Percentiles rank a stretch among this genome's conserved stretches.
Evolutionary conservation across 1,140 invertebrate genomes (phyloP).

Genomic region (Mamestra configurata): DNA sequence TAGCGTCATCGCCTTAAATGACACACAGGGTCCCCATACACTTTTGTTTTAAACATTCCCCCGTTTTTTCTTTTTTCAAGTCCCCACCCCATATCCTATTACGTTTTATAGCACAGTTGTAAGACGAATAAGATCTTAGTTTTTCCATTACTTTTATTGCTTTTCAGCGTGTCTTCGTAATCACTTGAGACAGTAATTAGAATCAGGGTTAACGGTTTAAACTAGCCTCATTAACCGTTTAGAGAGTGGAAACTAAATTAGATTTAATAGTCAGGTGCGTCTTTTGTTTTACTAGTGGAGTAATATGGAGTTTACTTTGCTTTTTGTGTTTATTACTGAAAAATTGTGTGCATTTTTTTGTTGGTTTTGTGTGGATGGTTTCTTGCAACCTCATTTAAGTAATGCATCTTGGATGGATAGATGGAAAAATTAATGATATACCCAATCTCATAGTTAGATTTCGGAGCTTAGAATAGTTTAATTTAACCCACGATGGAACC

Average conservation of each 20-base stretch:
- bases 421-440: too few relatives aligned
- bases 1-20: too few relatives aligned
- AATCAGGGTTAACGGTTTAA: constrained; percentile 47
- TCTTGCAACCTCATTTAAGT: too few relatives aligned
- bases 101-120: constrained; percentile 51
- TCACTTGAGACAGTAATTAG: constrained; percentile 63
- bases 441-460: too few relatives aligned
- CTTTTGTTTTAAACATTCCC: background rate
- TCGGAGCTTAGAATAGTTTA: too few relatives aligned
- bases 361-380: too few relatives aligned
- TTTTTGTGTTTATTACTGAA: background rate
- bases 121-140: constrained; percentile 64
- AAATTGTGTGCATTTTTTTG: background rate
- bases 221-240: constrained; percentile 45
- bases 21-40: too few relatives aligned
- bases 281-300: background rate
- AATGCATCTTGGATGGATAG: too few relatives aligned
- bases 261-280: constrained; percentile 24
- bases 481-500: too few relatives aligned
- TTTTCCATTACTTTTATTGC: constrained; percentile 71
- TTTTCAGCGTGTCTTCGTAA: constrained; percentile 62
- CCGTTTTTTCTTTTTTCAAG: constrained; percentile 15
- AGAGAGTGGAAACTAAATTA: constrained; percentile 25
- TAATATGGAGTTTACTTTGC: background rate
- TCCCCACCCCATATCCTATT: constrained; percentile 40